A percentile compares a stretch with the other conserved stretches of the same genome.
Evolutionary conservation across 2,888 invertebrate species (phyloP).

Genomic region (Lasioglossum villosulum): DNA sequence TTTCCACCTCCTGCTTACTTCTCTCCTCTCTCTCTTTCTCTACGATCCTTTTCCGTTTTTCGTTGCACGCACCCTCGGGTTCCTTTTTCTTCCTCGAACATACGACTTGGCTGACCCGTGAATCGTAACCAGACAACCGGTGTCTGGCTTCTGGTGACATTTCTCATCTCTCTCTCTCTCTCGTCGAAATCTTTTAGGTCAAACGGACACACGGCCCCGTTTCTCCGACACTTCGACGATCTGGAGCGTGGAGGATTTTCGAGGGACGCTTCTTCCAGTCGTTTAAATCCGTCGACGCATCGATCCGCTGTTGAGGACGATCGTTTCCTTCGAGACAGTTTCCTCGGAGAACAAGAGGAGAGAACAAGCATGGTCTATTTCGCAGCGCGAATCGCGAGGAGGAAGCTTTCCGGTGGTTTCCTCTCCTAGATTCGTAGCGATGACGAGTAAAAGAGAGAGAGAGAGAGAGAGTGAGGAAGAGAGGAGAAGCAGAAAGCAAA

Average conservation of each 20-base stretch:
- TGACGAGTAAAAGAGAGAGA: background rate
- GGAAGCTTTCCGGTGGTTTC: background rate
- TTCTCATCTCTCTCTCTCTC: background rate
- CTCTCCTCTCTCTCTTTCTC: background rate
- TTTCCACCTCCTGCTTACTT: background rate
- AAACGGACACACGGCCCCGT: constrained; percentile 43
- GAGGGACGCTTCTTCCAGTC: constrained; percentile 33
- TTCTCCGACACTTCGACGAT: constrained; percentile 34
- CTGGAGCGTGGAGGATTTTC: constrained; percentile 48
- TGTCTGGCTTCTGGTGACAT: constrained; percentile 1
- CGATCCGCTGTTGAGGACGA: background rate
- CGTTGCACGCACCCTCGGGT: background rate
- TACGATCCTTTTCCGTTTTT: background rate
- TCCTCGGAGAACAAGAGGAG: background rate
- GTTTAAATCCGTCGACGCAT: constrained; percentile 27
- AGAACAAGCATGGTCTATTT: background rate
- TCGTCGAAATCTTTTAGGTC: constrained; percentile 21
- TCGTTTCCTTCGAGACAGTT: background rate
- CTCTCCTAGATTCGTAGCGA: background rate
- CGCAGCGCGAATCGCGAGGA: background rate
- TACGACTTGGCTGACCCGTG: constrained; percentile 38
- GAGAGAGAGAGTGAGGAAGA: background rate
- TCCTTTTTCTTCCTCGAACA: constrained; percentile 27
- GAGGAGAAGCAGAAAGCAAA: background rate
- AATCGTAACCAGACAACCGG: constrained; percentile 31